A percentile compares a stretch with the other conserved stretches of the same genome.
phyloP scores from a whole-genome alignment of 1,140 invertebrate species.

The Cepaea nemoralis region DNA sequence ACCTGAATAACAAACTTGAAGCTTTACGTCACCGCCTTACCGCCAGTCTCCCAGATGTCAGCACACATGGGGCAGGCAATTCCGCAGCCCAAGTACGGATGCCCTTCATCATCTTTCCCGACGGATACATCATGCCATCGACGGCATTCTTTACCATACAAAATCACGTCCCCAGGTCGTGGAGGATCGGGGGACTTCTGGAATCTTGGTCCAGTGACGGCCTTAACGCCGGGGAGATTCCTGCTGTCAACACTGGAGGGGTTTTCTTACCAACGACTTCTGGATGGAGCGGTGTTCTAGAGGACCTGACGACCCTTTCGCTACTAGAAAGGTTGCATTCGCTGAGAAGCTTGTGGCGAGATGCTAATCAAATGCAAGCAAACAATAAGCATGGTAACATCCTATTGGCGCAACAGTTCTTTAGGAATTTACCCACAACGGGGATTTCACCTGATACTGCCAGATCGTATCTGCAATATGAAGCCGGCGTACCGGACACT shows the following conservation, averaged over 20 bases:
- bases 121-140: conserved; percentile 5
- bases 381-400: not conserved
- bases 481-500: not conserved
- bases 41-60: conserved; percentile 22
- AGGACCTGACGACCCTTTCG: conserved; percentile 20
- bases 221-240: not conserved
- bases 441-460: conserved; percentile 25
- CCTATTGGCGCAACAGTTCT: not conserved
- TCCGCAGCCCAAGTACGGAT: not conserved
- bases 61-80: not conserved
- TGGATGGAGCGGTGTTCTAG: not conserved
- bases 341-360: conserved; percentile 20
- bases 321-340: conserved; percentile 12
- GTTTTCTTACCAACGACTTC: not conserved
- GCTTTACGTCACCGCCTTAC: conserved; percentile 23
- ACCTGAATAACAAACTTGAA: conserved; percentile 1
- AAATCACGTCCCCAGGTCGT: conserved; percentile 16
- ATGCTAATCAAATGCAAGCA: not conserved
- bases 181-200: conserved; percentile 25
- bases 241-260: conserved; percentile 12
- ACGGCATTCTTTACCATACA: not conserved
- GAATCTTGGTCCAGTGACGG: conserved; percentile 25
- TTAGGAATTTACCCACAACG: not conserved
- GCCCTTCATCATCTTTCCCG: conserved; percentile 2
- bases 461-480: not conserved